Percentiles rank a stretch among this genome's conserved stretches.
Evolutionary conservation across 2,113 vertebrate species (phyloP).

Genomic region (Monopterus albus): DNA sequence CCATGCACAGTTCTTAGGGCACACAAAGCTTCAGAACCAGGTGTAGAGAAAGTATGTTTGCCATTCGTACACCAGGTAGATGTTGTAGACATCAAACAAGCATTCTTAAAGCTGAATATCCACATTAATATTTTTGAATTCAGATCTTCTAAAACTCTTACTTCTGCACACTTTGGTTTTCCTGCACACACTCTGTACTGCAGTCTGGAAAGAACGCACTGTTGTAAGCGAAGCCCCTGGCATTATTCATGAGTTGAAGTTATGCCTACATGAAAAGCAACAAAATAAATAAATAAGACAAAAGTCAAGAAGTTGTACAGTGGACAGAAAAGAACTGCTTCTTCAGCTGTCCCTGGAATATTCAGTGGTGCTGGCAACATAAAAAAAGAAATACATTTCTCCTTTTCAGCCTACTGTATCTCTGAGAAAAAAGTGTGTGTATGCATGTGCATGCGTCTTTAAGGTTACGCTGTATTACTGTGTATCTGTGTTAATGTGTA

Average conservation of each 20-base stretch:
- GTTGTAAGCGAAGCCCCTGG: neutral
- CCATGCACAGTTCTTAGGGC: too few relatives aligned
- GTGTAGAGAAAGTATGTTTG: neutral
- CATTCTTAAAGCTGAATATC: too few relatives aligned
- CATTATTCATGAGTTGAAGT: neutral
- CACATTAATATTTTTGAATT: too few relatives aligned
- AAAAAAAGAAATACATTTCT: too few relatives aligned
- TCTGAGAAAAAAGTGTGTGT: too few relatives aligned
- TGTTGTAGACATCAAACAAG: neutral
- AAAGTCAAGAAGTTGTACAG: neutral
- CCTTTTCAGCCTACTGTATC: too few relatives aligned
- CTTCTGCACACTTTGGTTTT: neutral
- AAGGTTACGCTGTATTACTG: too few relatives aligned
- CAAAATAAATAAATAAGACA: neutral
- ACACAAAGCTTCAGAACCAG: neutral
- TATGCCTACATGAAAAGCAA: neutral
- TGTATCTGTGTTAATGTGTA: neutral
- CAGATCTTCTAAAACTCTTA: neutral
- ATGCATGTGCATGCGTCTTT: too few relatives aligned
- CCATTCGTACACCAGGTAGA: neutral
- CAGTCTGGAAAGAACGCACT: neutral
- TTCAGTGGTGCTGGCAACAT: neutral
- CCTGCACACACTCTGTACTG: neutral
- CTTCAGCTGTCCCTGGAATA: neutral
- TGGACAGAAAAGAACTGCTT: too few relatives aligned